Conservation (phyloP, 2,797 vertebrate genomes). For the Botia kubotai region DNA sequence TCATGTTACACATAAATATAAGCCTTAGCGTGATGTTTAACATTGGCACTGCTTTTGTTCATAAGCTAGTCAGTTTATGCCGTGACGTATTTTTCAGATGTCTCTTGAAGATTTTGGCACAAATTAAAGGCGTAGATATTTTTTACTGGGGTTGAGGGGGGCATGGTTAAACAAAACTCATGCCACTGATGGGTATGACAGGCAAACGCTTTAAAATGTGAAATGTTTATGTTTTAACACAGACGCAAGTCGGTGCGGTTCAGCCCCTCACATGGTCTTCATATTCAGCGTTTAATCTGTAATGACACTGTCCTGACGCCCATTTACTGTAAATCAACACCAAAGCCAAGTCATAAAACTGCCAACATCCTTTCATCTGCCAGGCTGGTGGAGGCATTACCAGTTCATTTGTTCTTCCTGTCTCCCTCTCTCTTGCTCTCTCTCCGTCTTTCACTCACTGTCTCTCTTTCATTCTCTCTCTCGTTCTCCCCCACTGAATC, state of each 20-base stretch:
- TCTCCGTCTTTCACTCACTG: not conserved
- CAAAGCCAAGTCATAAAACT: slow-evolving; percentile 40
- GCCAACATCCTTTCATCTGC: slow-evolving; percentile 46
- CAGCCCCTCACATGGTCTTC: slow-evolving; percentile 24
- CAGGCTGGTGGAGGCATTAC: slow-evolving; percentile 41
- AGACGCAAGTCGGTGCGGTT: slow-evolving; percentile 11
- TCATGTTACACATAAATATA: no score
- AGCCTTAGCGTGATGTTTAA: not conserved
- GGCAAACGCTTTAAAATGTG: slow-evolving; percentile 5
- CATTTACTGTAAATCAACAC: slow-evolving; percentile 51
- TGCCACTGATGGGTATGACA: slow-evolving; percentile 10
- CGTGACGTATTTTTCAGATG: not conserved
- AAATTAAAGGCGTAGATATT: not conserved
- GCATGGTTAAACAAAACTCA: not conserved
- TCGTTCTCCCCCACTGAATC: slow-evolving; percentile 3
- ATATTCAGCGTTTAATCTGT: slow-evolving; percentile 38
- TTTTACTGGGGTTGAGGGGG: not conserved
- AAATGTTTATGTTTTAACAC: slow-evolving; percentile 36
- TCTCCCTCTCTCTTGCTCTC: not conserved
- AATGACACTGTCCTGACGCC: slow-evolving; percentile 40
- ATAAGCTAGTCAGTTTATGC: not conserved
- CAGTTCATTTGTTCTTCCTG: slow-evolving; percentile 39
- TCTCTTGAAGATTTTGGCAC: not conserved
- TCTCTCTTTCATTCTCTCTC: not conserved
- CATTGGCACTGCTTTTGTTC: not conserved